Evolutionary conservation across 2,113 vertebrate species (phyloP).

Genomic region (Carassius gibelio): DNA sequence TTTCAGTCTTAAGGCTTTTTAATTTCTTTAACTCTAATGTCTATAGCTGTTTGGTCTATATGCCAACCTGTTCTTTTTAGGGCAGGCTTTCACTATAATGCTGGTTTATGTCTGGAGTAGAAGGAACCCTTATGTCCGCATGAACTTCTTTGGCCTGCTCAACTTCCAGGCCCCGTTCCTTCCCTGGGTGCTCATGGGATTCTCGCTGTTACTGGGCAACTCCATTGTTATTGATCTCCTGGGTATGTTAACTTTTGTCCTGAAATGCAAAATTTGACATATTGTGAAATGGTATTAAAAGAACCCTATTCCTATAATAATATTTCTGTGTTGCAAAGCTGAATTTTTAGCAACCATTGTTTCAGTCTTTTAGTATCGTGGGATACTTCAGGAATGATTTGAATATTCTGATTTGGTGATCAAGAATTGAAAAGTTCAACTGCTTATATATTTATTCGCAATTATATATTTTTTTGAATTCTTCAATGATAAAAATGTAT

Average conservation of each 20-base stretch:
- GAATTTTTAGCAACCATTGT: not conserved
- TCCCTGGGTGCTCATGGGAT: slow-evolving; percentile 98
- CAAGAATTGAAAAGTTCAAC: not conserved
- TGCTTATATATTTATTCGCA: not conserved
- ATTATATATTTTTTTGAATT: not conserved
- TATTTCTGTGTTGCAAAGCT: not conserved
- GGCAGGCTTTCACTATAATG: slow-evolving; percentile 98
- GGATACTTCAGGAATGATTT: not conserved
- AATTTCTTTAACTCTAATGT: slow-evolving; percentile 73
- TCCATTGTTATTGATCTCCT: slow-evolving; percentile 97
- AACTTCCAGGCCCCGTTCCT: slow-evolving; percentile 97
- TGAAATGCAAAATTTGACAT: not conserved
- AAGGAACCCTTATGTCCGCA: slow-evolving; percentile 93
- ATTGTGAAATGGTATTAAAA: not conserved
- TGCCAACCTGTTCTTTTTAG: slow-evolving; percentile 94
- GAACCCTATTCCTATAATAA: not conserved
- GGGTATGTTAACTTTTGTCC: slow-evolving; percentile 73
- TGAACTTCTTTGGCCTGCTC: slow-evolving; percentile 98
- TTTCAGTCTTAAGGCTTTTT: not conserved
- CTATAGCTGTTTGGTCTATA: slow-evolving; percentile 91
- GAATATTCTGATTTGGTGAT: not conserved
- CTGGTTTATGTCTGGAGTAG: slow-evolving; percentile 97
- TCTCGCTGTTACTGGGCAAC: slow-evolving; percentile 95
- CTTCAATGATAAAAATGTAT: not conserved
- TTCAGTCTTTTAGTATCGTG: not conserved